Percentiles rank a stretch among this genome's conserved stretches.
Evolutionary conservation across 2,797 vertebrate species (phyloP).

Genomic region (Garrulus glandarius): DNA sequence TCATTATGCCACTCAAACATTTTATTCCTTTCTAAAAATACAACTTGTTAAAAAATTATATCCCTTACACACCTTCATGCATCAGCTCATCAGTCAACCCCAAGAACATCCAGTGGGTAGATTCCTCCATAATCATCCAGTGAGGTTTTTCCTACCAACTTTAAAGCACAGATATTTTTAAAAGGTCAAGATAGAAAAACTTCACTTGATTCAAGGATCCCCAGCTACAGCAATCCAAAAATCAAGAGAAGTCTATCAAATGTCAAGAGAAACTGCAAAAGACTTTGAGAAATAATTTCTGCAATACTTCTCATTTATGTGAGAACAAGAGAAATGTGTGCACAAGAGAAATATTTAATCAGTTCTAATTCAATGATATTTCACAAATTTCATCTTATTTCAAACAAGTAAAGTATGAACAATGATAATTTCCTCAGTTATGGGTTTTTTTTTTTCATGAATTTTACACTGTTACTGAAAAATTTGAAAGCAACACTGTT

Average conservation of each 20-base stretch:
- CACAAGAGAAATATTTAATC: neutral
- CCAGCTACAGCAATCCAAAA: neutral
- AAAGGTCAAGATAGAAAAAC: conserved; percentile 19
- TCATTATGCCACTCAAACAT: neutral
- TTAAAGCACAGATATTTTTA: neutral
- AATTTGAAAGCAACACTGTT: neutral
- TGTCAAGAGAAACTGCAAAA: conserved; percentile 25
- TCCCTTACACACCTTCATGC: neutral
- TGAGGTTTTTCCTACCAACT: neutral
- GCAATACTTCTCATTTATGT: neutral
- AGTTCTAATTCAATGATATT: neutral
- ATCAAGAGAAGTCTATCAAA: conserved; percentile 40
- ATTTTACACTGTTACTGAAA: neutral
- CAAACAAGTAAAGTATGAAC: neutral
- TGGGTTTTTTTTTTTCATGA: neutral
- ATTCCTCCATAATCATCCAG: neutral
- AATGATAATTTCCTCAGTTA: neutral
- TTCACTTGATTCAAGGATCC: conserved; percentile 3
- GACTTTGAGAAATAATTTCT: neutral
- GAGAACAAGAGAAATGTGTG: too few relatives aligned
- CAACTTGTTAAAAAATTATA: neutral
- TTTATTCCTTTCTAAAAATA: conserved; percentile 34
- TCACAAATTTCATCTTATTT: neutral
- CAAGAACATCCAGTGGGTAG: neutral
- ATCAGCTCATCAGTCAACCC: neutral